Evolutionary conservation across 2,797 vertebrate species (phyloP).

Genomic region (Oreortyx pictus): DNA sequence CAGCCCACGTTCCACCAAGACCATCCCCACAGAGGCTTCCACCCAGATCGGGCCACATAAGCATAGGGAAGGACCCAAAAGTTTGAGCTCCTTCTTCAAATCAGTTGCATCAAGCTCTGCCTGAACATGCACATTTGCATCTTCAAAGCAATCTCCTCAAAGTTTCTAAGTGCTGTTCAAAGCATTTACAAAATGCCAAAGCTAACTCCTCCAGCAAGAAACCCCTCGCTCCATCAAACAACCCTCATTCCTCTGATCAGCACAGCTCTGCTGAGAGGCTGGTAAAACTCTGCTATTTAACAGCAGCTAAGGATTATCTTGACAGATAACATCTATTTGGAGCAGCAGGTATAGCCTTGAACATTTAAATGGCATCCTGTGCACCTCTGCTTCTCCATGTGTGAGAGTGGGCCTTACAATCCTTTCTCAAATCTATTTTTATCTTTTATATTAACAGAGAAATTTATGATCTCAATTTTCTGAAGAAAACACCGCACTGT

Average conservation of each 20-base stretch:
- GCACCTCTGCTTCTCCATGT: background rate
- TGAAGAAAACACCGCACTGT: background rate
- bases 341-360: background rate
- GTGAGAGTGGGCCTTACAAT: background rate
- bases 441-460: background rate
- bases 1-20: background rate
- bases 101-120: background rate
- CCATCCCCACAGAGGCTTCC: fast-evolving
- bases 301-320: background rate
- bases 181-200: background rate
- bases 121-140: fast-evolving
- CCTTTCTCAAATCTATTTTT: background rate
- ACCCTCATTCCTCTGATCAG: background rate
- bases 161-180: background rate
- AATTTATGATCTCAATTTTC: background rate
- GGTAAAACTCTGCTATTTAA: background rate
- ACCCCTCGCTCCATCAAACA: background rate
- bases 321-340: background rate
- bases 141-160: background rate
- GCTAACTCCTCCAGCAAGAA: background rate
- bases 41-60: background rate
- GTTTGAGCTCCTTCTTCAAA: background rate
- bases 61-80: fast-evolving
- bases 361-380: background rate
- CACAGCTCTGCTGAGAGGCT: background rate